Percentiles rank a stretch among this genome's conserved stretches.
Evolutionary conservation across 2,888 invertebrate species (phyloP).

Genomic region (Conops quadrifasciatus): DNA sequence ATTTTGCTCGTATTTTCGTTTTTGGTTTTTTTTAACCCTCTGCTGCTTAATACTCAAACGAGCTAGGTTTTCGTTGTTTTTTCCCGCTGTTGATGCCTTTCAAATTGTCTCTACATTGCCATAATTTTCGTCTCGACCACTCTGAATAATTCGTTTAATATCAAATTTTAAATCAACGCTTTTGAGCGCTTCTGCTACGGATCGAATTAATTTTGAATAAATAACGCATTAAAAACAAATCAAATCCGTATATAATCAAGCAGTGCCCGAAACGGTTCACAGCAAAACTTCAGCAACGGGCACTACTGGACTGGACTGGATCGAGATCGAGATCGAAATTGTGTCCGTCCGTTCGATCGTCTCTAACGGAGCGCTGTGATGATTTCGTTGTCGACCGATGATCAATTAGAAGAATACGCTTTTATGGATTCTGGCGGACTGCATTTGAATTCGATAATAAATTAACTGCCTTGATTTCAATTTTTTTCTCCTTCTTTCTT

Average conservation of each 20-base stretch:
- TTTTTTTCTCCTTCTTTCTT: slow-evolving; percentile 1
- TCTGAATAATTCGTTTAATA: too few relatives aligned
- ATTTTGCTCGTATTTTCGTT: too few relatives aligned
- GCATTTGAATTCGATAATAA: slow-evolving; percentile 26
- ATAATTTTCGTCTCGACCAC: too few relatives aligned
- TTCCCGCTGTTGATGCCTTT: too few relatives aligned
- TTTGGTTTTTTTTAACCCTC: too few relatives aligned
- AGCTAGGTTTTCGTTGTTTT: too few relatives aligned
- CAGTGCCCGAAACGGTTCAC: not conserved
- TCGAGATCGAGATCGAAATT: not conserved
- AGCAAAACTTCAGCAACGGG: not conserved
- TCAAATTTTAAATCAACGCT: too few relatives aligned
- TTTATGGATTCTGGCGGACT: slow-evolving; percentile 36
- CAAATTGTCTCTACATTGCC: too few relatives aligned
- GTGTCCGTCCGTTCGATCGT: not conserved
- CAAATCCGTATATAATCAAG: slow-evolving; percentile 24
- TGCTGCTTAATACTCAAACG: too few relatives aligned
- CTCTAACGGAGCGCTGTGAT: not conserved
- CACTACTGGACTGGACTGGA: not conserved
- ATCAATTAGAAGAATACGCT: slow-evolving; percentile 43
- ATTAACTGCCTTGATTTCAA: slow-evolving; percentile 10
- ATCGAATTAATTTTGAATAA: slow-evolving; percentile 16
- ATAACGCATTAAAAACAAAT: slow-evolving; percentile 22
- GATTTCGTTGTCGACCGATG: slow-evolving; percentile 28
- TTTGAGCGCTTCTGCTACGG: not conserved